Evolutionary conservation across 2,797 vertebrate species (phyloP), one percentile per base, ranked within the genome.

Genomic region (Notolepis coatsorum): DNA sequence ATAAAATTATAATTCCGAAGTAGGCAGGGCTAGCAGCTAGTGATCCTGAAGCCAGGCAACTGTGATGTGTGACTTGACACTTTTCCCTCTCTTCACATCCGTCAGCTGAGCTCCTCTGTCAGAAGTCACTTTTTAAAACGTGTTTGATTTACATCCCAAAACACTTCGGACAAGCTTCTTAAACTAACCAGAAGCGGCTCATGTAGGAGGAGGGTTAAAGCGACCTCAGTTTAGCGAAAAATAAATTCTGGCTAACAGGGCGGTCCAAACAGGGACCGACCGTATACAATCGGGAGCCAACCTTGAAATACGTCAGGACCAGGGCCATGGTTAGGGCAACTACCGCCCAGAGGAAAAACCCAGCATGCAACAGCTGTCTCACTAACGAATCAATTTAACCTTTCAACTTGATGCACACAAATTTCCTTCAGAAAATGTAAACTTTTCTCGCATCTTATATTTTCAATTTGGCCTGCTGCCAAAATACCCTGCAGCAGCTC

Each of bases 401-500:
- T 69, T 68, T 59, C 66, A 59, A 73, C 65, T 68, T 7, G 7
- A 53, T 53, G 64, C 62, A 57, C 67, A 65, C 54, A 42, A 57
- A 58, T 75, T 70, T 15, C n/a, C n/a, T n/a, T 57, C 74, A 67
- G 45, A 69, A 75, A 37, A 62, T 48, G 41, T 24, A 62, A 71
- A 57, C 49, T 56, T 56, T 71, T 60, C 50, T 37, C 2, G 55
- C 56, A 52, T 65, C 75, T 82, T 68, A 80, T 75, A 80, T 84
- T 66, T 82, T 76, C 65, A 66, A 82, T 73, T 62, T 17, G 18
- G 68, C 61, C 65, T 56, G 50, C 74, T 81, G 84, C 76, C 81
- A 75, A n/a, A 75, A 72, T 80, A 71, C 78, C 82, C 66, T 63
- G 63, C 58, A 48, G 65, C 53, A 75, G 73, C 58, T 61, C 48